Conservation (phyloP, 2,113 vertebrate genomes). For the Periophthalmus modestus region DNA sequence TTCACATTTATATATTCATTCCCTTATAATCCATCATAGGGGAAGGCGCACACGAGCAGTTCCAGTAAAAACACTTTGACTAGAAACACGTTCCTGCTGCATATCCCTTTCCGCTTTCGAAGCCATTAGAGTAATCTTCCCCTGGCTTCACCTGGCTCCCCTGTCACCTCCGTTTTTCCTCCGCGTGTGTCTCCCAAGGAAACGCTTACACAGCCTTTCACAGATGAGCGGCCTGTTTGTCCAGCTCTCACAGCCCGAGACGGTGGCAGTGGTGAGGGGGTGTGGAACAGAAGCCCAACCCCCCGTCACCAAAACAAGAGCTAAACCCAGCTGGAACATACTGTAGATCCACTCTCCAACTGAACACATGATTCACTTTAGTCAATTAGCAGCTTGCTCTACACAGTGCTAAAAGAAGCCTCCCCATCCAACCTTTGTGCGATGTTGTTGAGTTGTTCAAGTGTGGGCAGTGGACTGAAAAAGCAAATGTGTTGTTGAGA, state of each 20-base stretch:
- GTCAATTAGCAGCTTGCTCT: slow-evolving; percentile 9
- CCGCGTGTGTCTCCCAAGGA: neutral
- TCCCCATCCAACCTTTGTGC: neutral
- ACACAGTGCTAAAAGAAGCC: neutral
- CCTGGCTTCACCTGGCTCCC: slow-evolving; percentile 56
- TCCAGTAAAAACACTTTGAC: slow-evolving; percentile 10
- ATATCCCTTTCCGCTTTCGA: slow-evolving; percentile 10
- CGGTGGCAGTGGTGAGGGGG: neutral
- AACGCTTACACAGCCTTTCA: slow-evolving; percentile 13
- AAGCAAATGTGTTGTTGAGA: neutral
- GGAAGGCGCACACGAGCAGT: neutral
- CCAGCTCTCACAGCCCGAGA: neutral
- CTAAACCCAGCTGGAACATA: neutral
- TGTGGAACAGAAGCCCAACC: neutral
- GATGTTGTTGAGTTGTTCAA: neutral
- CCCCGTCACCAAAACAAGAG: slow-evolving; percentile 7
- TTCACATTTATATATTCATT: slow-evolving; percentile 13
- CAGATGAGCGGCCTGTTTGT: slow-evolving; percentile 12
- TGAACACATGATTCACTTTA: slow-evolving; percentile 10
- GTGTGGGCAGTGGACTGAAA: neutral
- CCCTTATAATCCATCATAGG: slow-evolving; percentile 2
- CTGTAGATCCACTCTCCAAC: neutral
- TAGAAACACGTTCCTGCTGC: neutral
- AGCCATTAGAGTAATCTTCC: slow-evolving; percentile 32
- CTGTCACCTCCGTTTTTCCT: slow-evolving; percentile 10